Conservation (phyloP, 2,797 vertebrate genomes). For the Cephalopachus bancanus region DNA sequence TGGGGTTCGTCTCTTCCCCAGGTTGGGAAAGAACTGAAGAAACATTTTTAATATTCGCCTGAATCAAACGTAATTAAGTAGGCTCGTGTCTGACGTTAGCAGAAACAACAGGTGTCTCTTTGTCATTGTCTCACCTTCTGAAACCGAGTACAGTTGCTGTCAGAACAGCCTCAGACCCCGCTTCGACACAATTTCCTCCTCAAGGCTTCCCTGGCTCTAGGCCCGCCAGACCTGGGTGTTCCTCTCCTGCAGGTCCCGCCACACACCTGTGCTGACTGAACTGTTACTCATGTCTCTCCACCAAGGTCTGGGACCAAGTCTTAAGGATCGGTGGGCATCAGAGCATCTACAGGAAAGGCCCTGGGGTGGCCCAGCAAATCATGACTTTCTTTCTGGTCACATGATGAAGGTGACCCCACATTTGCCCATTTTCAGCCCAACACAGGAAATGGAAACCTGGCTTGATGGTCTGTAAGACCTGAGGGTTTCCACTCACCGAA, state of each 20-base stretch:
- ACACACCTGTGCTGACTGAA: background rate
- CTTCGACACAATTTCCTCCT: background rate
- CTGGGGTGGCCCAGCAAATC: background rate
- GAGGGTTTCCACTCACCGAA: background rate
- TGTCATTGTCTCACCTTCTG: background rate
- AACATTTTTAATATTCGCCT: background rate
- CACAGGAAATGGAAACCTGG: background rate
- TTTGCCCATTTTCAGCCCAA: background rate
- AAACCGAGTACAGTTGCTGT: background rate
- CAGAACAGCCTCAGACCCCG: background rate
- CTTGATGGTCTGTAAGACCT: background rate
- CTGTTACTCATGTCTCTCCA: background rate
- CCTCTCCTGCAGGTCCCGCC: background rate
- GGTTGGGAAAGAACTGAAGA: background rate
- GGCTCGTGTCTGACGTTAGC: background rate
- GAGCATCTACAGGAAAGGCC: background rate
- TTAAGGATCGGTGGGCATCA: too few species aligned
- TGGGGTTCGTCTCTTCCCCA: background rate
- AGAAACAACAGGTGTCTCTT: background rate
- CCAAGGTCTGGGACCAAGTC: background rate
- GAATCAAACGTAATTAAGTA: background rate
- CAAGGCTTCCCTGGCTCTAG: too few species aligned
- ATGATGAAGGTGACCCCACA: background rate
- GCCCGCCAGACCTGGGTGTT: fast-evolving
- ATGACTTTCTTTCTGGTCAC: background rate